phyloP scores from a whole-genome alignment of 2,113 vertebrate species.

The Protomyctophum bolini region DNA sequence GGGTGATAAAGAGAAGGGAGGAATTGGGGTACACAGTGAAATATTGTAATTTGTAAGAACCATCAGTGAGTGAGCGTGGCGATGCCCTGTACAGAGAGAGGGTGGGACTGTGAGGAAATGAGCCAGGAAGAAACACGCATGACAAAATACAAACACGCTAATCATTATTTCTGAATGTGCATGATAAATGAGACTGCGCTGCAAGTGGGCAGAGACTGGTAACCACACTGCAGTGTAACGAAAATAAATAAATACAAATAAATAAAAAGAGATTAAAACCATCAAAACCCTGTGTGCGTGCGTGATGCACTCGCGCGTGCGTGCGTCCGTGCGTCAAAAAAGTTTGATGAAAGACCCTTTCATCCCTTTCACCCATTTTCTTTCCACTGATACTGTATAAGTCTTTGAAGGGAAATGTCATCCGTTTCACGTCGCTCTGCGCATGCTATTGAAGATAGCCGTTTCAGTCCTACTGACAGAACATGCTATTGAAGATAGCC shows the following conservation, averaged over 20 bases:
- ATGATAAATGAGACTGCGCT: conserved; percentile 5
- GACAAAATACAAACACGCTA: conserved; percentile 30
- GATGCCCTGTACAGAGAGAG: neutral
- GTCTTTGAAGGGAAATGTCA: too few species aligned
- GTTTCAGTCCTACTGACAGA: too few species aligned
- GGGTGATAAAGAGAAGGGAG: conserved; percentile 21
- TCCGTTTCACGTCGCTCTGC: too few species aligned
- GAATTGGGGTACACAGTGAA: too few species aligned
- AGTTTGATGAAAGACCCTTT: too few species aligned
- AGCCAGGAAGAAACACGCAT: conserved; percentile 22
- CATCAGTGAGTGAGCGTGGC: too few species aligned
- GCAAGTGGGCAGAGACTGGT: conserved; percentile 19
- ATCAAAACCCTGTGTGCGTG: conserved; percentile 21
- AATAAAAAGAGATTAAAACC: conserved; percentile 18
- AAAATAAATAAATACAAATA: conserved; percentile 20
- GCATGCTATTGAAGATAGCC: too few species aligned
- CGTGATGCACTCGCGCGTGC: neutral
- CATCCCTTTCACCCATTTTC: too few species aligned
- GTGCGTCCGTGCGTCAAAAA: neutral
- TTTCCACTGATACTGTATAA: too few species aligned
- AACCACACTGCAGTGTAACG: conserved; percentile 11
- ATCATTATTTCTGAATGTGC: conserved; percentile 27
- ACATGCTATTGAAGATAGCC: too few species aligned
- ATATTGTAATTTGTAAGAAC: too few species aligned
- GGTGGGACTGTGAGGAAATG: conserved; percentile 10